A percentile compares a stretch with the other conserved stretches of the same genome.
phyloP scores from a whole-genome alignment of 64 coral and sea anemone genomes.

The Montipora cactus region DNA sequence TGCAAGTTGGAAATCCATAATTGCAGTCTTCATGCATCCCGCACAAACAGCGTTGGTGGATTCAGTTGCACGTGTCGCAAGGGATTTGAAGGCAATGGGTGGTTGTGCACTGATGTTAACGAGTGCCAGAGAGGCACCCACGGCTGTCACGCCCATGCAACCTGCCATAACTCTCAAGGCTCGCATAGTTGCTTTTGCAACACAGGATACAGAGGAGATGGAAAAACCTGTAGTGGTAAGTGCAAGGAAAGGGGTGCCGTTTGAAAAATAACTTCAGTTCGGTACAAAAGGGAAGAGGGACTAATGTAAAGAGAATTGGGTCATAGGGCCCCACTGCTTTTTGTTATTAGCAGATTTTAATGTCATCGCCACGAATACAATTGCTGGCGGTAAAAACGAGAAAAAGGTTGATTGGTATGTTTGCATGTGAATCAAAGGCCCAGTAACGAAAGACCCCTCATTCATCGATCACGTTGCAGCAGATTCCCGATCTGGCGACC shows the following conservation, averaged over 20 bases:
- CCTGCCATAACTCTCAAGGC: conserved; percentile 19
- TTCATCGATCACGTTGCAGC: no score
- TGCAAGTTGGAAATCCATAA: background rate
- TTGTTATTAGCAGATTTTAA: no score
- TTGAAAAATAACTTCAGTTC: background rate
- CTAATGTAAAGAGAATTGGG: no score
- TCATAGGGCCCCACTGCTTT: no score
- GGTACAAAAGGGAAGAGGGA: no score
- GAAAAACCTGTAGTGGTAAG: conserved; percentile 14
- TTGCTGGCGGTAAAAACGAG: background rate
- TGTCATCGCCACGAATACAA: background rate
- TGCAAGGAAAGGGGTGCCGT: background rate
- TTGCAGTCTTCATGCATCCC: conserved; percentile 3
- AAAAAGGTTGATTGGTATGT: background rate
- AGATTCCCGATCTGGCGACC: background rate
- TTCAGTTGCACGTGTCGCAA: no score
- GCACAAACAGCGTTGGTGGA: conserved; percentile 35
- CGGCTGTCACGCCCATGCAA: no score
- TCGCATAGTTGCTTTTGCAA: conserved; percentile 50
- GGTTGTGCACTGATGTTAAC: no score
- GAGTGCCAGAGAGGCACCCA: no score
- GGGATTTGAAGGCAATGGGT: background rate
- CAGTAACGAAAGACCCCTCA: no score
- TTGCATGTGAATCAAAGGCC: no score
- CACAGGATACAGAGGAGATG: no score